Base-by-base conservation (phyloP, 35 echinoderm and acorn worm genomes). In the Lytechinus pictus region DNA sequence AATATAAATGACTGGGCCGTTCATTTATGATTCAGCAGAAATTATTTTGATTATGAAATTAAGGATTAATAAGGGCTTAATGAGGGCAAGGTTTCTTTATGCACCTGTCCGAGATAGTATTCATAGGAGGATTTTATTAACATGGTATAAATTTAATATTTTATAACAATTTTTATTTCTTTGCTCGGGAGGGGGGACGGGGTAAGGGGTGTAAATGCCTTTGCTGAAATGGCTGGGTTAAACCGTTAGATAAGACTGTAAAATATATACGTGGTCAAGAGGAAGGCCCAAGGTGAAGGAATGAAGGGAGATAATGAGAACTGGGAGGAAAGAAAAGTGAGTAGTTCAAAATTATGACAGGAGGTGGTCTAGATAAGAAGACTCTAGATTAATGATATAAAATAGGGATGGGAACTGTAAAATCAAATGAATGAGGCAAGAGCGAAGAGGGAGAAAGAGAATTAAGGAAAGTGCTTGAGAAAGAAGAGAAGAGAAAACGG, bases 21-120 rank as follows among this genome's bases (percentile, higher is more conserved):
- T 90, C 14, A 10, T 89, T 44, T 44, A 54, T 90, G 88, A 90
- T 90, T 90, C 88, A 90, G 88, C 88, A 90, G 19, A 79, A 79
- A 79, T 24, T 5, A 79, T 79, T 79, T 79, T 79, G 66, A 79
- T 79, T n/a, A 24, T 79, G 21, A n/a, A 24, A 79, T 79, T 19
- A 79, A 24, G 21, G 66, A 79, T 79, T 79, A 79, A 79, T 79
- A n/a, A 79, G 66, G 66, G 66, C 16, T 79, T n/a, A 79, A 79
- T 79, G 5, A 79, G 66, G 66, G 66, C 66, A 79, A n/a, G 66
- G 66, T 79, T 16, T 79, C 19, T 7, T 19, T 24, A 79, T 79
- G 21, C 66, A 79, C 66, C 66, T 79, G 66, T 79, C 66, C 21
- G 6, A 3, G 21, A 7, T 1, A 24, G 66, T 79, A 79, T 5